phyloP scores from a whole-genome alignment of 2,113 vertebrate species.

The Brachyhypopomus occidentalis region DNA sequence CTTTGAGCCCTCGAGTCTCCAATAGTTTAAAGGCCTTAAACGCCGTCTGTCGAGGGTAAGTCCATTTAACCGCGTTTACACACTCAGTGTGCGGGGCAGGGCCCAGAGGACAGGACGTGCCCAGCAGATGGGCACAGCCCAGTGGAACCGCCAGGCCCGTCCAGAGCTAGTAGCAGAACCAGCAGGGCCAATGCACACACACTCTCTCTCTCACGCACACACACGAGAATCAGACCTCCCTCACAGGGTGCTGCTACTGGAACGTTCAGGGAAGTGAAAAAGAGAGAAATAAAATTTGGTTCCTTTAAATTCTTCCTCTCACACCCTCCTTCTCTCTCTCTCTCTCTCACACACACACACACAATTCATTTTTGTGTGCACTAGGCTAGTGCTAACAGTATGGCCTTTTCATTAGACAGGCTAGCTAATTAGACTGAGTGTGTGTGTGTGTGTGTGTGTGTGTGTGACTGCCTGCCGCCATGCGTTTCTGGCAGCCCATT shows the following conservation, averaged over 20 bases:
- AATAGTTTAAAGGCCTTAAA: slow-evolving; percentile 80
- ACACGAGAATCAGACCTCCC: no score
- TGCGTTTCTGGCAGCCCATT: slow-evolving; percentile 79
- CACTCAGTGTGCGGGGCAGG: slow-evolving; percentile 25
- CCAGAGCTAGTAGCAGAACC: slow-evolving; percentile 33
- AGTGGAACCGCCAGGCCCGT: slow-evolving; percentile 43
- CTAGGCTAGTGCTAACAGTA: slow-evolving; percentile 67
- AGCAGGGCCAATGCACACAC: no score
- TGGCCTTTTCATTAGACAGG: slow-evolving; percentile 79
- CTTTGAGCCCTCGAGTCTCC: slow-evolving; percentile 66
- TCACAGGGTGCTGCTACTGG: no score
- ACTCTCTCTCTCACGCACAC: no score
- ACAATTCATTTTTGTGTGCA: slow-evolving; percentile 29
- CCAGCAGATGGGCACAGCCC: slow-evolving; percentile 50
- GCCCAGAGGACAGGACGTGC: slow-evolving; percentile 41
- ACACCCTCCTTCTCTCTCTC: slow-evolving; percentile 42
- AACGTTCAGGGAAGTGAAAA: no score
- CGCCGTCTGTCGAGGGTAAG: slow-evolving; percentile 80
- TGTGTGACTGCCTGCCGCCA: slow-evolving; percentile 68
- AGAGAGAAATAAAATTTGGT: neutral
- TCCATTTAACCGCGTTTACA: slow-evolving; percentile 71
- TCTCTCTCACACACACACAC: slow-evolving; percentile 6
- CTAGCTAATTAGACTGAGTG: slow-evolving; percentile 80
- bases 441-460: slow-evolving; percentile 62
- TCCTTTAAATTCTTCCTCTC: slow-evolving; percentile 39